These are phyloP conservation scores for Tipula unca DNA, from an alignment of 2,888 invertebrate genomes.

Conservation along the genomic window DNA sequence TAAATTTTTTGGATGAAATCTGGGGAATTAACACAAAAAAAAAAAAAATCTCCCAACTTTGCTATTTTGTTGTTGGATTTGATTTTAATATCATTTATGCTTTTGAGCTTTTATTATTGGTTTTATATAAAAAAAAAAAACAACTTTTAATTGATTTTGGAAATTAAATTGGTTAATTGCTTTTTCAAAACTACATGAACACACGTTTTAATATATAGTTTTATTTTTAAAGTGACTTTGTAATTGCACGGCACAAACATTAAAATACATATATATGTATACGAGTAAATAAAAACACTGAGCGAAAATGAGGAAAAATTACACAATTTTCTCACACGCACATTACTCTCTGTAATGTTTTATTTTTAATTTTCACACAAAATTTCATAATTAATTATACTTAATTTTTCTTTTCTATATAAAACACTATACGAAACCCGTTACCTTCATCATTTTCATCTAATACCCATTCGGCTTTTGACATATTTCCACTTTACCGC, in stretches of 20 bases:
- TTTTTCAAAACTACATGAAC: not conserved
- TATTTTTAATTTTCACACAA: not conserved
- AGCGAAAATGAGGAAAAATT: not conserved
- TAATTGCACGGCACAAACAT: not conserved
- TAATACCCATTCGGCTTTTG: slow-evolving; percentile 40
- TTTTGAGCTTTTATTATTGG: not conserved
- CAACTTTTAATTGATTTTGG: not conserved
- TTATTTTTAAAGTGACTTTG: not conserved
- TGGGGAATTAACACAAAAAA: not conserved
- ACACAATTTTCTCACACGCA: not conserved
- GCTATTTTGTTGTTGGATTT: not conserved
- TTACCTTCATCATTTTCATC: slow-evolving; percentile 42
- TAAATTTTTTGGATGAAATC: not conserved
- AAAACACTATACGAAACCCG: not conserved
- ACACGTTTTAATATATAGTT: not conserved
- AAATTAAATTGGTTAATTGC: not conserved
- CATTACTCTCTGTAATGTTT: not conserved
- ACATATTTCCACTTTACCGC: slow-evolving; percentile 29
- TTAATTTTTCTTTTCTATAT: not conserved
- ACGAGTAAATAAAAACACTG: not conserved
- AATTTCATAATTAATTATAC: not conserved
- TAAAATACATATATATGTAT: not conserved
- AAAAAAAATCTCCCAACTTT: not conserved
- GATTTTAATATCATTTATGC: not conserved
- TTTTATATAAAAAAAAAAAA: not conserved